phyloP scores from a whole-genome alignment of 2,113 vertebrate genomes.

The Columbina picui region DNA sequence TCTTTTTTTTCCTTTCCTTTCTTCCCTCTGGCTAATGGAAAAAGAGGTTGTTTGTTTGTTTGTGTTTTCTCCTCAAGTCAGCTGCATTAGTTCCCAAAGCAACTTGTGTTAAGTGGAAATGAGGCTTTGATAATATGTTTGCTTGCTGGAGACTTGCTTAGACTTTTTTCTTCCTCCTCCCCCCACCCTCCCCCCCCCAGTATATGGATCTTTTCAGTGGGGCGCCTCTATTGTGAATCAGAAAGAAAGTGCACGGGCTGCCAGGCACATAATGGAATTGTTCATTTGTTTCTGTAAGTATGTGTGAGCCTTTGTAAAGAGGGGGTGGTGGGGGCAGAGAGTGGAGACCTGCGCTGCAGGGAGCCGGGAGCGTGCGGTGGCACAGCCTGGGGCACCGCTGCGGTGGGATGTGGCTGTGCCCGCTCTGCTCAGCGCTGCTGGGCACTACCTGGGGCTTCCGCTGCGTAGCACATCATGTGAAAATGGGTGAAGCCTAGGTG shows the following conservation, averaged over 20 bases:
- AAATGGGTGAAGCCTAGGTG: neutral
- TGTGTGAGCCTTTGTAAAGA: slow-evolving; percentile 41
- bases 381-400: neutral
- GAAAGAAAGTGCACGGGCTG: neutral
- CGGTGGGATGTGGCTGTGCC: neutral
- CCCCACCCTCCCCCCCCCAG: neutral
- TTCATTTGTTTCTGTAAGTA: neutral
- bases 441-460: neutral
- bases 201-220: neutral
- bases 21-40: neutral
- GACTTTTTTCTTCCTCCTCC: neutral
- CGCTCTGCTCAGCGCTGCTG: neutral
- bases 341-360: neutral
- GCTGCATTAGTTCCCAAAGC: slow-evolving; percentile 25
- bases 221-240: neutral
- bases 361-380: neutral
- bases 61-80: slow-evolving; percentile 10
- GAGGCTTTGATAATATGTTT: slow-evolving; percentile 1
- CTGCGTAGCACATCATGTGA: neutral
- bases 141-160: neutral
- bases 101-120: slow-evolving; percentile 27
- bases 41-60: slow-evolving; percentile 11
- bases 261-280: slow-evolving; percentile 13
- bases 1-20: neutral
- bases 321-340: neutral